Evolutionary conservation across 2,113 vertebrate genomes (phyloP).

Genomic region (Rhinolophus sinicus): DNA sequence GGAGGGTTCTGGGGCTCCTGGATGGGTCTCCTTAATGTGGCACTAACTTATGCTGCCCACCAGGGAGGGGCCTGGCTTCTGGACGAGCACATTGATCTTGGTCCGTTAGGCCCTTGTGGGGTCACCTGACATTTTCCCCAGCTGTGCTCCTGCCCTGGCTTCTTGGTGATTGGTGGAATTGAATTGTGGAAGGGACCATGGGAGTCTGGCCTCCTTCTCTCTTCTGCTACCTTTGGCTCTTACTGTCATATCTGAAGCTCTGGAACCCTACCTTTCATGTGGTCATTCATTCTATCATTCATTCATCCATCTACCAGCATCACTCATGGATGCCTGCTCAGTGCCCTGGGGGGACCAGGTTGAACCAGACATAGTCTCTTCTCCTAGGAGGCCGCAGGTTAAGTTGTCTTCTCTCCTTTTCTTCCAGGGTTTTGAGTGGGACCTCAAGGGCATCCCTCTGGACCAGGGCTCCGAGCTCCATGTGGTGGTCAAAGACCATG

Average conservation of each 20-base stretch:
- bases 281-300: background rate
- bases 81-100: background rate
- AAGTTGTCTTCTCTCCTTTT: background rate
- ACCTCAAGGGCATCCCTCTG: conserved; percentile 94
- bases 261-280: background rate
- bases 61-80: background rate
- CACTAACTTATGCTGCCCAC: background rate
- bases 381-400: accelerated
- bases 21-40: background rate
- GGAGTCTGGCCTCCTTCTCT: background rate
- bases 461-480: conserved; percentile 91
- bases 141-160: background rate
- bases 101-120: background rate
- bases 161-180: background rate
- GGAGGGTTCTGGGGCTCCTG: background rate
- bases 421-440: conserved; percentile 96
- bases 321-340: background rate
- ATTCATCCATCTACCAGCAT: background rate
- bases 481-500: conserved; percentile 96
- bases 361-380: background rate
- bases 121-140: background rate
- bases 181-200: accelerated
- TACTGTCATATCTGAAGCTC: background rate
- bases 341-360: too few species aligned
- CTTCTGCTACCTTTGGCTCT: background rate